These are phyloP conservation scores for Ispidina lecontei DNA, from an alignment of 2,797 vertebrate genomes.

Conservation along the genomic window DNA sequence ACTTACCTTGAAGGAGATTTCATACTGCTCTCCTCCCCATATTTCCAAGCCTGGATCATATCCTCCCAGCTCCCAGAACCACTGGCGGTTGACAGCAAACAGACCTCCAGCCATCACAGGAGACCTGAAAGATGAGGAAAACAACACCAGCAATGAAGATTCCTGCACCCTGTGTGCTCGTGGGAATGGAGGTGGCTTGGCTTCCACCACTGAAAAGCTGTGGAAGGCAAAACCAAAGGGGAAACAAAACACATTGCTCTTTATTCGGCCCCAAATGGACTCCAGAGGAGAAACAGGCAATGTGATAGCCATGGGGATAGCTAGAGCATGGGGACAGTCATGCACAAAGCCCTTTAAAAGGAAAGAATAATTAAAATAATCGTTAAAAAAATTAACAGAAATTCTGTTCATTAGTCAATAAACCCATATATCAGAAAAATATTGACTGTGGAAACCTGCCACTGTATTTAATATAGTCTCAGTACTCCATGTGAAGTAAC, in stretches of 20 bases:
- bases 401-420: not conserved
- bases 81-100: constrained; percentile 86
- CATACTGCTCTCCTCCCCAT: constrained; percentile 92
- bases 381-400: not conserved
- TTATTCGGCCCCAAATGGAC: not conserved
- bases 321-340: not conserved
- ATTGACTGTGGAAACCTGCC: not conserved
- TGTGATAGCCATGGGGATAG: not conserved
- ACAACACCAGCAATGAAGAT: not conserved
- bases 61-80: constrained; percentile 91
- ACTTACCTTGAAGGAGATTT: constrained; percentile 92
- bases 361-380: too few species aligned
- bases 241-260: not conserved
- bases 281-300: not conserved
- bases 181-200: not conserved
- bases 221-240: not conserved
- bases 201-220: not conserved
- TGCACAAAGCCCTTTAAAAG: not conserved
- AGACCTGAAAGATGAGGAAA: constrained; percentile 79
- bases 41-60: constrained; percentile 92
- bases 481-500: not conserved
- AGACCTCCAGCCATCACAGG: constrained; percentile 92
- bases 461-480: not conserved
- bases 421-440: not conserved
- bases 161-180: not conserved